Evolutionary conservation across 2,888 invertebrate species (phyloP), one percentile per base, ranked within the genome.

Genomic region (Drosophila lacicola): DNA sequence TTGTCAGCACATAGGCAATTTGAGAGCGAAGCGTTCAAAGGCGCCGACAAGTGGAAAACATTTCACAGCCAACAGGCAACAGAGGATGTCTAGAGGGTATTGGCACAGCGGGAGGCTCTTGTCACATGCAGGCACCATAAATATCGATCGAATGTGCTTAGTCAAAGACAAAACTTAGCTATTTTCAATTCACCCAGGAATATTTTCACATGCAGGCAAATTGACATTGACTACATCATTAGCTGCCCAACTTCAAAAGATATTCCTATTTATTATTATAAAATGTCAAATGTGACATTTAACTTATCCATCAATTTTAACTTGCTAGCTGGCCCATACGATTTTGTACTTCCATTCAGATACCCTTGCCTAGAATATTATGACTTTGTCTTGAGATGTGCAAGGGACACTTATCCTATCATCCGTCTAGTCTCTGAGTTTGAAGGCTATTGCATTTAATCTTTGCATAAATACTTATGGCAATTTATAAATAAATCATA

Each of bases 1-100:
- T 54, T 63, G 51, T 42, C 53, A 34, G 73, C 63, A 37, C 49
- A 34, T 62, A 57, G 58, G 66, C 76, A 80, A 76, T 62, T 57
- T 57, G 29, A 46, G 46, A 2, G 25, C n/a, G 55, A 81, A 62
- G 62, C 50, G 36, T n/a, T 49, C 56, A 46, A 64, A 49, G 66
- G 3, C 46, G 44, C 39, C 36, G 37, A 21, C n/a, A 41, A 46
- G 39, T 36, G 36, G 50, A 14, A 45, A 51, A 34, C 41, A 47
- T 36, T 46, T 47, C 21, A 4, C 17, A 42, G 55, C 29, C 21
- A 17, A 2, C 39, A 21, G 14, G 4, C 39, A 39, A 33, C 21
- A n/a, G 36, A 14, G 36, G n/a, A 25, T 57, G 34, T 34, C 54
- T 53, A 25, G 55, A 66, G 66, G 45, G 25, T 56, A 56, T 45